Evolutionary conservation across 2,797 vertebrate species (phyloP), one percentile per base, ranked within the genome.

Genomic region (Myripristis jacobus): DNA sequence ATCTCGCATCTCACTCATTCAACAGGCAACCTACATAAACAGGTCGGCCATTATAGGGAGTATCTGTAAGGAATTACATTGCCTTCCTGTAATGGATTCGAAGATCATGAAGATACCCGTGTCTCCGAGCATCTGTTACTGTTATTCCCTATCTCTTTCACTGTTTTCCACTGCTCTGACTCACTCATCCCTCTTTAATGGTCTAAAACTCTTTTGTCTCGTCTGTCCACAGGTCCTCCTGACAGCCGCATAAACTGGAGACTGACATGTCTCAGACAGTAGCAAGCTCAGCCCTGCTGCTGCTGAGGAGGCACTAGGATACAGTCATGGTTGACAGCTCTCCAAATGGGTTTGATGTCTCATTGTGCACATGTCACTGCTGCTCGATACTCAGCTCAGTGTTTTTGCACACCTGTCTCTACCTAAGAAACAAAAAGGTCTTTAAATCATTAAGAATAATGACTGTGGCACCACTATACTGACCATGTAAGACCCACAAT

Each of bases 281-380:
- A 74, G 60, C 68, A 16, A 57, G 58, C 16, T 6, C 51, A 53
- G 56, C 64, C 71, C 1, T 43, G 67, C 72, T 69, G 70, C 68
- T 81, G 80, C 79, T 78, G 77, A 86, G 59, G 48, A 77, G 63
- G 73, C 67, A 73, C 47, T 51, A 70, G 68, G 77, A 73, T 72
- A 59, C 63, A 71, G 38, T 73, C 73, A 51, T 63, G 67, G 73
- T 66, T 57, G 74, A 84, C 74, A 65, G 72, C 66, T 57, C 60
- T 75, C 67, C 58, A 69, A 83, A 87, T 66, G 52, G 75, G 80
- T 73, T 29, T 34, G 56, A 67, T 81, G 75, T 72, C 77, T 80
- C 52, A 51, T 75, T 58, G 36, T 53, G n/a, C 53, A 66, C 44
- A 16, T 62, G 73, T 24, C 55, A 66, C 54, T 21, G 31, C 29